Evolutionary conservation across 2,888 invertebrate genomes (phyloP).

Genomic region (Stenchaetothrips biformis): DNA sequence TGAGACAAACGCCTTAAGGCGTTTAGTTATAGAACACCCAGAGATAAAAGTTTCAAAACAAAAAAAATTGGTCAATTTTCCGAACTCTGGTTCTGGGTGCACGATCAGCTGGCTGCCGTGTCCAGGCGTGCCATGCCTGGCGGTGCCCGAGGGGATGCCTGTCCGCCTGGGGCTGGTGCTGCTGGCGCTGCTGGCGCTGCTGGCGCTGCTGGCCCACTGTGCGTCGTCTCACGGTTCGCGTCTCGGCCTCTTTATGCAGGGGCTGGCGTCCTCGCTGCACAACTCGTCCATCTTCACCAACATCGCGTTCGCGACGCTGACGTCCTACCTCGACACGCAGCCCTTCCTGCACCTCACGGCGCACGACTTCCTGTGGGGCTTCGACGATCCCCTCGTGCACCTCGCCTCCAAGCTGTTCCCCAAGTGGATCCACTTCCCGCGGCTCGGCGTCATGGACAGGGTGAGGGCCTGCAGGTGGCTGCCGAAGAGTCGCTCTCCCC

Average conservation of each 20-base stretch:
- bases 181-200: too few relatives aligned
- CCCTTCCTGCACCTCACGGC: slow-evolving; percentile 61
- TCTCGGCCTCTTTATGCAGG: slow-evolving; percentile 45
- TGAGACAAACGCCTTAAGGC: too few relatives aligned
- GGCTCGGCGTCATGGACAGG: slow-evolving; percentile 75
- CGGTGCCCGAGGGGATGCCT: not conserved
- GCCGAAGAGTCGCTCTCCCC: not conserved
- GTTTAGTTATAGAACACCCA: too few relatives aligned
- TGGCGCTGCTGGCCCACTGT: too few relatives aligned
- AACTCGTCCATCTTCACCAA: slow-evolving; percentile 55
- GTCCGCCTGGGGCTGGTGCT: not conserved
- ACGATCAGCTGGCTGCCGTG: too few relatives aligned
- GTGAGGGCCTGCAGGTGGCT: slow-evolving; percentile 57
- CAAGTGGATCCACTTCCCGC: slow-evolving; percentile 72
- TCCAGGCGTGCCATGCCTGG: too few relatives aligned
- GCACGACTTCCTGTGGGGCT: slow-evolving; percentile 75
- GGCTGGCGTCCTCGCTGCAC: slow-evolving; percentile 53
- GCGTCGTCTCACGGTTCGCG: not conserved
- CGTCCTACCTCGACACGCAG: slow-evolving; percentile 53
- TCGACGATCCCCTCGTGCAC: slow-evolving; percentile 66
- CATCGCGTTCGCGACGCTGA: slow-evolving; percentile 56
- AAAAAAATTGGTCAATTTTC: too few relatives aligned
- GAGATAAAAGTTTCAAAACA: too few relatives aligned
- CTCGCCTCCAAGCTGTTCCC: slow-evolving; percentile 67
- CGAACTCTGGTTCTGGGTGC: too few relatives aligned